Percentiles rank a stretch among this genome's conserved stretches.
phyloP scores from a whole-genome alignment of 2,113 vertebrate genomes.

The Eleginops maclovinus region DNA sequence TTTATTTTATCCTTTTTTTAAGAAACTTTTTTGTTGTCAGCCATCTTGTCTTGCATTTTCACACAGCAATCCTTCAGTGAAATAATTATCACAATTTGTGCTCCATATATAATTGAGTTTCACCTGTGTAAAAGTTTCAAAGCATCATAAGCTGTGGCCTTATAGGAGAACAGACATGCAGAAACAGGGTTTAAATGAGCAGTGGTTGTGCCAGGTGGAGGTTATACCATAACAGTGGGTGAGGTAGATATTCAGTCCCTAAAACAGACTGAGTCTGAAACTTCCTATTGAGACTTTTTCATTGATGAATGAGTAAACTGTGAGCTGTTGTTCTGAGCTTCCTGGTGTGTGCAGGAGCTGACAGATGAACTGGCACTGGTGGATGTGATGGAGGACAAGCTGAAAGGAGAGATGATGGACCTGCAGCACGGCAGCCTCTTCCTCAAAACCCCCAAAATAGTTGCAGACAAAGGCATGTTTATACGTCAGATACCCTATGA shows the following conservation, averaged over 20 bases:
- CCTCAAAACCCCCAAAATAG: constrained; percentile 93
- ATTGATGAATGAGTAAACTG: neutral
- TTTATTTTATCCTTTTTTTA: too few relatives aligned
- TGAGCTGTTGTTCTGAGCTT: neutral
- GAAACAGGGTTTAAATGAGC: too few relatives aligned
- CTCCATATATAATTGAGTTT: neutral
- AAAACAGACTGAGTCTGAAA: too few relatives aligned
- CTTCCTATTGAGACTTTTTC: neutral
- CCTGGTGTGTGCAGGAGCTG: constrained; percentile 83
- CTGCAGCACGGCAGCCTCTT: constrained; percentile 96
- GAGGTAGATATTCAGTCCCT: neutral
- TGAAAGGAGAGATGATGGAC: constrained; percentile 99
- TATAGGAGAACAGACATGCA: neutral
- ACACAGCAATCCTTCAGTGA: too few relatives aligned
- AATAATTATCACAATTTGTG: too few relatives aligned
- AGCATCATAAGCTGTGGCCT: neutral
- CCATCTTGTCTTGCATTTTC: neutral
- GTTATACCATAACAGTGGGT: neutral
- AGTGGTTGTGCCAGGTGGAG: too few relatives aligned
- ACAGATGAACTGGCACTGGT: constrained; percentile 95
- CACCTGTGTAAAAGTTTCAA: neutral
- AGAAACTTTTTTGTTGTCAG: neutral
- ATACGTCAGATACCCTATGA: neutral
- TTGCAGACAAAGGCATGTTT: constrained; percentile 91
- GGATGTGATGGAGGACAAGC: constrained; percentile 96